Evolutionary conservation across 1,140 invertebrate species (phyloP), one percentile per base, ranked within the genome.

Genomic region (Gonatopus flavifemur): DNA sequence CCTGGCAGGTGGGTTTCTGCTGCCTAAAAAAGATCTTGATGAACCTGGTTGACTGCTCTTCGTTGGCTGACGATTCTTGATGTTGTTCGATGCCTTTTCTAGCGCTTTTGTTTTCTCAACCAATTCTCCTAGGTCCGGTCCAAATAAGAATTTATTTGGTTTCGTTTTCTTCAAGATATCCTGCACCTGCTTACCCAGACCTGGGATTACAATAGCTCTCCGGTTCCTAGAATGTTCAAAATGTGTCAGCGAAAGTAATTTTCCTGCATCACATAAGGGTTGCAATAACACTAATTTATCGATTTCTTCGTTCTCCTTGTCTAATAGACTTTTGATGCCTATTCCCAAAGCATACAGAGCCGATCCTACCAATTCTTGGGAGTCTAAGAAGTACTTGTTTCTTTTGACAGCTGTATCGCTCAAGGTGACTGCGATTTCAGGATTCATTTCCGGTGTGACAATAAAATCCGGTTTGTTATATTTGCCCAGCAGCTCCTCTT

Each of bases 171-270:
- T 21, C 5, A 52, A 9, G 10, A 46, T n/a, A 4, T 41, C 37
- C 25, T 22, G 32, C 10, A 32, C 13, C 2, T 28, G 36, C 24
- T 52, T 52, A n/a, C 6, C 13, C 5, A 52, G 3, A 0, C 28
- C 50, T 15, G 37, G 42, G 3, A 39, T 15, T 19, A 52, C 46
- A n/a, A 46, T n/a, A n/a, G n/a, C n/a, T n/a, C n/a, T n/a, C n/a
- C n/a, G n/a, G n/a, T n/a, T n/a, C n/a, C n/a, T n/a, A n/a, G 33
- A 21, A 9, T 37, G 30, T 33, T 48, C 39, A 10, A 32, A 37
- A 2, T 19, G 6, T 9, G 38, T 19, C 4, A 42, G 24, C 10
- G 39, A 33, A 2, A 48, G 10, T 6, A 54, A 9, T 22, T 43
- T 48, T 10, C 15, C 24, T 2, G 44, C 39, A 20, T 43, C 44